A percentile compares a stretch with the other conserved stretches of the same genome.
phyloP scores from a whole-genome alignment of 2,888 invertebrate species.

The Drosophila hamatofila region DNA sequence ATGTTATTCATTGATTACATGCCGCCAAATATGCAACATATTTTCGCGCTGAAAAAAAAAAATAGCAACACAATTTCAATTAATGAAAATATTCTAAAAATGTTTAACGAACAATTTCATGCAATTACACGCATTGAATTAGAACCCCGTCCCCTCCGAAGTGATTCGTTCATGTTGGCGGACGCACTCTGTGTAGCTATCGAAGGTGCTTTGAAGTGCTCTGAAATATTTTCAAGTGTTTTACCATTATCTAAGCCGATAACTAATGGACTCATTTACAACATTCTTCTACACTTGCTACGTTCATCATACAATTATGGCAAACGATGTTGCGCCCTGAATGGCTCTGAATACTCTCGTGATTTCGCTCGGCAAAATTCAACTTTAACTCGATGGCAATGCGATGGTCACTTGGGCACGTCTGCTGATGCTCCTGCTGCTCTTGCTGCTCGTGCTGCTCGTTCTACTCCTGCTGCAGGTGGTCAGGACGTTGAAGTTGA shows the following conservation, averaged over 20 bases:
- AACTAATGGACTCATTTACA: constrained; percentile 51
- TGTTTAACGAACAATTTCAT: neutral
- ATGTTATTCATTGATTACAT: constrained; percentile 39
- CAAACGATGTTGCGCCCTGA: constrained; percentile 38
- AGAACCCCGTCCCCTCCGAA: neutral
- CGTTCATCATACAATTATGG: constrained; percentile 27
- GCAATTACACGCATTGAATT: constrained; percentile 6
- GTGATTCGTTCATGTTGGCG: constrained; percentile 50
- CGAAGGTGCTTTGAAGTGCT: constrained; percentile 14
- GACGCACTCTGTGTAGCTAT: constrained; percentile 42
- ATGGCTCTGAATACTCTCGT: constrained; percentile 41
- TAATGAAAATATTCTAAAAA: constrained; percentile 37
- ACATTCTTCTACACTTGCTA: constrained; percentile 50
- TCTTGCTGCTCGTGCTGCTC: constrained; percentile 31
- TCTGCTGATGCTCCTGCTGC: constrained; percentile 46
- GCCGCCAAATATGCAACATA: constrained; percentile 5
- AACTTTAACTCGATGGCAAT: constrained; percentile 46
- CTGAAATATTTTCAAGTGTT: constrained; percentile 16
- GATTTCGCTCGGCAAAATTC: constrained; percentile 35
- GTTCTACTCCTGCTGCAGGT: constrained; percentile 74
- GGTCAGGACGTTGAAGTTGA: constrained; percentile 85
- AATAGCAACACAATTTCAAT: constrained; percentile 50
- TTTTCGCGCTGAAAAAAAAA: constrained; percentile 22
- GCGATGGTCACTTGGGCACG: constrained; percentile 79
- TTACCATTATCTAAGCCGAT: constrained; percentile 23